Evolutionary conservation across 2,113 vertebrate genomes (phyloP), one percentile per base, ranked within the genome.

Genomic region (Synodontis membranacea): DNA sequence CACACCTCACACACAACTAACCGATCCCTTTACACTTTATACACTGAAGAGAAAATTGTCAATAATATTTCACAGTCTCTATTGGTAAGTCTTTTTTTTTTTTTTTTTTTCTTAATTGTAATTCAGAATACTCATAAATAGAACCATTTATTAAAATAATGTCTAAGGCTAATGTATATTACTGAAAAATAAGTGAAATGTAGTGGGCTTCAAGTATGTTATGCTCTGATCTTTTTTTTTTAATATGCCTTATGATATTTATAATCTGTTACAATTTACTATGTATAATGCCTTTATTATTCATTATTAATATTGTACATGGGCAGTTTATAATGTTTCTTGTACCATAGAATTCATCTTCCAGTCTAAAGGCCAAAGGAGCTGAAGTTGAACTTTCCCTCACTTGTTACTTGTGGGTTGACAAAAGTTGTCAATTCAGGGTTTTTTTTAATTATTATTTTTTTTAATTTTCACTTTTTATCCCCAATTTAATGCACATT

Each of bases 1-100:
- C 82, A 80, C 89, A 88, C 37, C 90, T 88, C 88, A 83, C 85
- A 89, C 88, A 90, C 89, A 90, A 84, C 87, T 39, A 25, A 56
- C 52, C 11, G 11, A 54, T 56, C 37, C 34, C 50, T 39, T 80
- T 14, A 19, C 25, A 15, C 50, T n/a, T n/a, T 28, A 28, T n/a
- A 80, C 52, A 39, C 21, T 58, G 6, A 37, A 79, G 76, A 54
- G 76, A 17, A 83, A 68, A 48, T 0, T 58, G 44, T 2, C 54
- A 58, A 15, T 39, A 48, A 25, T 8, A 56, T 68, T 19, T 28
- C 46, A 50, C 50, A 19, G 17, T 50, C 46, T 50, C 44, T 21
- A 31, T 52, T 15, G 81, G 81, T 83, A 83, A 83, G 81, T 83
- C 3, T 50, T 83, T 37, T 4, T 17, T 4, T 42, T 72, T 42